Conservation (phyloP, 2,113 vertebrate genomes). For the Alligator sinensis region DNA sequence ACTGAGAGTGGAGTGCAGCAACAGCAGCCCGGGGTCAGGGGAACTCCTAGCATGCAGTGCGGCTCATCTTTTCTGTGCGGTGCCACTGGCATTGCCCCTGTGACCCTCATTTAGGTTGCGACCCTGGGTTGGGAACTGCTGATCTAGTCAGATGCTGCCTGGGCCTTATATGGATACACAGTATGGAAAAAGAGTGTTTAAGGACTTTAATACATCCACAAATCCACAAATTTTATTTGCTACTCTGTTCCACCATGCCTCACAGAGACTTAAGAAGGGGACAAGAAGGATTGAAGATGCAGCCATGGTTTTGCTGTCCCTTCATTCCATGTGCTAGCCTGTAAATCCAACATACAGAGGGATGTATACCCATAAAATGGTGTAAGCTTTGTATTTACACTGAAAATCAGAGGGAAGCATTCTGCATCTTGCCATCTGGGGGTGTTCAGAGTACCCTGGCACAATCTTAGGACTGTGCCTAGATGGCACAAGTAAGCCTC, state of each 20-base stretch:
- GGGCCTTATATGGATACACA: accelerated
- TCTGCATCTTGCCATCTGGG: neutral
- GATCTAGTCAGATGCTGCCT: neutral
- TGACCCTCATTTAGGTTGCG: neutral
- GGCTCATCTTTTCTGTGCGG: accelerated
- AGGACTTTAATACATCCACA: neutral
- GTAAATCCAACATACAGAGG: neutral
- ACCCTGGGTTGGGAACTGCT: accelerated
- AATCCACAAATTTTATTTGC: too few relatives aligned
- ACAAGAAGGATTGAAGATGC: neutral
- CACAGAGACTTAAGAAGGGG: neutral
- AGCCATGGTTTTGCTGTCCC: neutral
- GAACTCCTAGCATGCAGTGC: too few relatives aligned
- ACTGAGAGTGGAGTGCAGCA: too few relatives aligned
- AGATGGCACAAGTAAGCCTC: constrained; percentile 15
- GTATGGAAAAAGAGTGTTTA: accelerated
- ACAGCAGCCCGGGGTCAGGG: too few relatives aligned
- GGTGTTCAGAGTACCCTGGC: accelerated
- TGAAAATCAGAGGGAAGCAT: neutral
- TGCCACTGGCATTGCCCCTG: neutral
- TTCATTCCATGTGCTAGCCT: accelerated
- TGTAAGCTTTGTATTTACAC: neutral
- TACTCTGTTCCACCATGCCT: neutral
- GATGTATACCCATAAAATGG: accelerated
- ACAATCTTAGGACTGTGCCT: neutral